Evolutionary conservation across 1,140 invertebrate genomes (phyloP).

Genomic region (Magallana gigas): DNA sequence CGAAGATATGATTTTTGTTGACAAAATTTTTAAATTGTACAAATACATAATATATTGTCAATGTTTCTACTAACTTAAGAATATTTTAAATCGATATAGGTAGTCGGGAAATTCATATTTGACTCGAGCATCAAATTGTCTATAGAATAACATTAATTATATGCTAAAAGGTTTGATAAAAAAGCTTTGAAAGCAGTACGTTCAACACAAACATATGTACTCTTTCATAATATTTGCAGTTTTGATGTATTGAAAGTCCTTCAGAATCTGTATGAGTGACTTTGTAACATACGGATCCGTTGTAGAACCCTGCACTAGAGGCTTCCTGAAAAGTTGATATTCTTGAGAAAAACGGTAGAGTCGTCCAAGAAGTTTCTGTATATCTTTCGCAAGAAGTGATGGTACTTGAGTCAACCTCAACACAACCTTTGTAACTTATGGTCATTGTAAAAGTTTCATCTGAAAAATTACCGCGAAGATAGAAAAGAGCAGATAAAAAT

Average conservation of each 20-base stretch:
- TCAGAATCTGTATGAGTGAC: background rate
- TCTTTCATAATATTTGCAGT: background rate
- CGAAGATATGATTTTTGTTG: too few species aligned
- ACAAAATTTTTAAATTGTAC: too few species aligned
- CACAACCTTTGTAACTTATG: background rate
- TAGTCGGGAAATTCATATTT: too few species aligned
- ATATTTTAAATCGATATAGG: too few species aligned
- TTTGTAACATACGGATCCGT: background rate
- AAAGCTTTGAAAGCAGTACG: too few species aligned
- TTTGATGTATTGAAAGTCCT: background rate
- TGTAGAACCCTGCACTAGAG: background rate
- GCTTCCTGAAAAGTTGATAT: background rate
- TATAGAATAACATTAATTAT: too few species aligned
- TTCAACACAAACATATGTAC: background rate
- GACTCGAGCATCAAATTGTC: too few species aligned
- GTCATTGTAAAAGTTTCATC: background rate
- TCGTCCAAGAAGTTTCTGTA: background rate
- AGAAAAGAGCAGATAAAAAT: too few species aligned
- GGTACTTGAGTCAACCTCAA: background rate
- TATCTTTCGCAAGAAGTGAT: background rate
- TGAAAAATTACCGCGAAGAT: background rate
- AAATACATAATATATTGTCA: too few species aligned
- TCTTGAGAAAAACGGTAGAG: background rate
- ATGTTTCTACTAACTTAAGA: too few species aligned
- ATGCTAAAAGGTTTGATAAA: too few species aligned